Evolutionary conservation across 2,113 vertebrate species (phyloP).

Genomic region (Tenebrosternarchus preto): DNA sequence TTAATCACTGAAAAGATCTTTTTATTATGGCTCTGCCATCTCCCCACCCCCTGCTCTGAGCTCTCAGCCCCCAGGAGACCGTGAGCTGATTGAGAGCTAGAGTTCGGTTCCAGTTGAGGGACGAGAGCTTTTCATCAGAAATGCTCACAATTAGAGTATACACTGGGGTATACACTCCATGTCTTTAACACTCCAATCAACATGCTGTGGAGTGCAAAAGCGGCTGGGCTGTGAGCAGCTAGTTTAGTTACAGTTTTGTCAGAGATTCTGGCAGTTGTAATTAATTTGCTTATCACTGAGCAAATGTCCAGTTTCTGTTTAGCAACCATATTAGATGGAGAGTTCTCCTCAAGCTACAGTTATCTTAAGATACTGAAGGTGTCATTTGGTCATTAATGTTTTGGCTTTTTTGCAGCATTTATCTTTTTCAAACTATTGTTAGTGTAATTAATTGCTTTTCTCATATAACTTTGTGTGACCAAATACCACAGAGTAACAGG

Average conservation of each 20-base stretch:
- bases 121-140: conserved; percentile 43
- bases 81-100: conserved; percentile 45
- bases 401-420: neutral
- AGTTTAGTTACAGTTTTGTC: neutral
- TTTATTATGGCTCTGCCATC: conserved; percentile 37
- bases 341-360: neutral
- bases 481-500: neutral
- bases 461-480: neutral
- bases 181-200: conserved; percentile 22
- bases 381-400: neutral
- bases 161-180: conserved; percentile 17
- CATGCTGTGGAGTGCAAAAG: neutral
- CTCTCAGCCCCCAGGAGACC: conserved; percentile 9
- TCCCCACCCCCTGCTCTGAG: neutral
- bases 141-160: conserved; percentile 34
- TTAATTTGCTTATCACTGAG: neutral
- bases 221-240: neutral
- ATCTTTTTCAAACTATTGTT: neutral
- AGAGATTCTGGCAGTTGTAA: neutral
- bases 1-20: conserved; percentile 49
- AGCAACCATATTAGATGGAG: neutral
- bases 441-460: neutral
- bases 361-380: neutral
- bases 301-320: neutral
- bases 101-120: conserved; percentile 32